Base-by-base conservation (phyloP, 2,113 vertebrate genomes). In the Sphyrna mokarran region DNA sequence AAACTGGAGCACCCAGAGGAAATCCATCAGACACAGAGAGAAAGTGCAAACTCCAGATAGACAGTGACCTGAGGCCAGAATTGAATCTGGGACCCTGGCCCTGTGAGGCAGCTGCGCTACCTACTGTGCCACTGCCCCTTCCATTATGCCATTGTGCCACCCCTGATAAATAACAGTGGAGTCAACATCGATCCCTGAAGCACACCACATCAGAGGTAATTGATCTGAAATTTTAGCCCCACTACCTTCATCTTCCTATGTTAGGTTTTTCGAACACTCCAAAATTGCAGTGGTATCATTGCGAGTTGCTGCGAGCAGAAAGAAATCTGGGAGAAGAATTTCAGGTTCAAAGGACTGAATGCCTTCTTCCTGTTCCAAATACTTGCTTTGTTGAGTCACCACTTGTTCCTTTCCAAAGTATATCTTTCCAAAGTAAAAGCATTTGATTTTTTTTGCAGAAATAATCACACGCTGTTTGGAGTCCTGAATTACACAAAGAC, bases 401-500 rank as follows among this genome's bases (percentile, higher is more conserved):
- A 37, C 16, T 91, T 63, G 16, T n/a, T 18, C n/a, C 23, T 90
- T 90, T 90, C 87, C 6, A 66, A 91, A 91, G 33, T 91, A 20
- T 54, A 95, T 61, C 23, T 90, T 90, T 90, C 87, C 6, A 66
- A 91, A 91, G 33, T 91, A 20, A 72, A 95, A 72, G 2, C 43
- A 23, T 14, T 70, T 48, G 43, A 48, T 40, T 83, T 43, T 7
- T 91, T 48, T 86, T 94, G 20, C 93, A 99, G 98, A 97, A 99
- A 97, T 89, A 97, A 97, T 78, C 98, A 99, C 91, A 99, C 98
- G 0, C 98, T 99, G 63, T 98, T 99, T 96, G 99, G 98, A 63
- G 98, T 99, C 90, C 97, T 99, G 94, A 99, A 99, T 97, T 98
- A 98, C 96, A 99, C 99, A 23, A 99, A 98, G 97, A 99, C 99